Evolutionary conservation across 2,888 invertebrate species (phyloP).

Genomic region (Cheilosia impressa): DNA sequence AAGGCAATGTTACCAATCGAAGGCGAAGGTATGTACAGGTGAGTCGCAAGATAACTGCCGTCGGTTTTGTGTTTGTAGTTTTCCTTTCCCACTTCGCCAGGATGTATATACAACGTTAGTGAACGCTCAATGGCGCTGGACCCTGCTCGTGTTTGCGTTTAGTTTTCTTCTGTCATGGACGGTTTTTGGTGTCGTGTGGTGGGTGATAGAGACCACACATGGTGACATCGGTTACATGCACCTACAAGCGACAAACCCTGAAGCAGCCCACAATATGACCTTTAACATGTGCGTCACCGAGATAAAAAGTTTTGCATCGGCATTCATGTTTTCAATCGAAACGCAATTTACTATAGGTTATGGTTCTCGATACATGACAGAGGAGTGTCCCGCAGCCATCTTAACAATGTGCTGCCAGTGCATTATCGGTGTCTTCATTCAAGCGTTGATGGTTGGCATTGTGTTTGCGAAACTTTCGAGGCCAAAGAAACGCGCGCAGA

Average conservation of each 20-base stretch:
- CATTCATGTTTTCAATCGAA: conserved; percentile 97
- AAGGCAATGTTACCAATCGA: conserved; percentile 96
- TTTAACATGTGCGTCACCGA: conserved; percentile 95
- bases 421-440: conserved; percentile 90
- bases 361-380: conserved; percentile 83
- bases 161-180: conserved; percentile 97
- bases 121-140: conserved; percentile 98
- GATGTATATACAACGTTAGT: conserved; percentile 97
- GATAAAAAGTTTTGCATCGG: conserved; percentile 94
- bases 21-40: conserved; percentile 94
- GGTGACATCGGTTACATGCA: conserved; percentile 91
- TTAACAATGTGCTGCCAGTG: conserved; percentile 96
- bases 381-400: conserved; percentile 89
- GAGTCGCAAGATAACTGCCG: conserved; percentile 65
- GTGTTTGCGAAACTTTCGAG: conserved; percentile 92
- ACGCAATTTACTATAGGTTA: conserved; percentile 96
- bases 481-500: conserved; percentile 98
- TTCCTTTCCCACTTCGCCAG: conserved; percentile 78
- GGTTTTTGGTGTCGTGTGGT: conserved; percentile 96
- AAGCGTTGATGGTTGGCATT: conserved; percentile 87
- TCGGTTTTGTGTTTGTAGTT: conserved; percentile 36
- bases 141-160: conserved; percentile 94
- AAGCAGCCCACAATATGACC: conserved; percentile 82
- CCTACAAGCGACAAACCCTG: conserved; percentile 80
- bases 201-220: conserved; percentile 96